Base-by-base conservation (phyloP, 1,140 invertebrate species). In the Eufriesea mexicana region DNA sequence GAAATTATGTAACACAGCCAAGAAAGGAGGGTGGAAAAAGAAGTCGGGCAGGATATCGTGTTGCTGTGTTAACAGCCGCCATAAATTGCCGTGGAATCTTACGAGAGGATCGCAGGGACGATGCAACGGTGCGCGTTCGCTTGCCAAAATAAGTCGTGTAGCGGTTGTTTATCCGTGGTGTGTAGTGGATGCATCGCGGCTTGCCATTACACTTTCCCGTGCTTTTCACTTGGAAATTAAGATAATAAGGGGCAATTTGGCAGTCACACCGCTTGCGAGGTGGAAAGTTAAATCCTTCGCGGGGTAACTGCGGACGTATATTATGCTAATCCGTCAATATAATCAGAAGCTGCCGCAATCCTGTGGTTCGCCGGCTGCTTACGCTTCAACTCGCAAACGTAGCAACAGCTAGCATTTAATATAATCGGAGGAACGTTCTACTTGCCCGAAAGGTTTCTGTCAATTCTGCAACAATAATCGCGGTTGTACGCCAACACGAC, bases 221-320 rank as follows among this genome's bases (percentile, higher is more conserved):
- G 51, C 47, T 67, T 84, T 76, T 81, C 71, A 61, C 64, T 68
- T 57, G 73, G 57, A 78, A 86, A 73, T 59, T 35, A 47, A 86
- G 85, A 70, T 86, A 86, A 86, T 83, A 85, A 78, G 67, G 73
- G 59, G 84, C 61, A 67, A 86, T 70, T 85, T 85, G 67, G 81
- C 66, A 68, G 66, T 86, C 80, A 7, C 68, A 16, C 18, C 51
- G 73, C 68, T 80, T 66, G 35, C 51, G 54, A 35, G 28, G 25
- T 18, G 25, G 71, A 51, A 74, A 86, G 51, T 72, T 51, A 80
- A 86, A 86, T 68, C 76, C 84, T 85, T 81, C 35, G 49, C 64
- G 18, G 45, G 79, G 51, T 25, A 85, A 62, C 62, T 57, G 57
- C 55, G 45, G 66, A 77, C 42, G 62, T 83, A 51, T 76, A 82